phyloP scores from a whole-genome alignment of 2,797 vertebrate genomes.

The Sparus aurata region DNA sequence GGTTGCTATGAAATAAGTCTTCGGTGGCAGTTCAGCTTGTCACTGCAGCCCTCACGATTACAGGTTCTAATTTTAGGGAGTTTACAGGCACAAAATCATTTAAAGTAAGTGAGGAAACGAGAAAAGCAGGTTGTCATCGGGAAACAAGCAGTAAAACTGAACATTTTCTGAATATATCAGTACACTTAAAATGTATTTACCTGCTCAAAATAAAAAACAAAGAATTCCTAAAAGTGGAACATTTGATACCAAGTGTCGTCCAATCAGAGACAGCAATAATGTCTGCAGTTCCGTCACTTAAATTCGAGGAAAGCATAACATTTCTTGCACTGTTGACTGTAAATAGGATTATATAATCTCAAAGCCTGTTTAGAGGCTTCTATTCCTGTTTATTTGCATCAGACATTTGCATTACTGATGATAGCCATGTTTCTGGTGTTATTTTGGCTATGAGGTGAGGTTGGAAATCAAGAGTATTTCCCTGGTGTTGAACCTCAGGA shows the following conservation, averaged over 20 bases:
- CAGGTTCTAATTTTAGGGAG: constrained; percentile 32
- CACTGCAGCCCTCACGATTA: constrained; percentile 14
- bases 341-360: constrained; percentile 31
- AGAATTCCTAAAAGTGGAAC: background rate
- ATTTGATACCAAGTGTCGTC: background rate
- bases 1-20: constrained; percentile 37
- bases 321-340: constrained; percentile 8
- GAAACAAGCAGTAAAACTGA: constrained; percentile 1
- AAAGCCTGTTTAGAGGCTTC: background rate
- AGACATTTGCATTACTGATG: background rate
- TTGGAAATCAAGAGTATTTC: background rate
- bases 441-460: background rate
- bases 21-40: constrained; percentile 26
- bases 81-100: constrained; percentile 27
- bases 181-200: background rate
- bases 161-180: background rate
- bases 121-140: constrained; percentile 1
- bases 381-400: constrained; percentile 6
- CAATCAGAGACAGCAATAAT: constrained; percentile 11
- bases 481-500: background rate
- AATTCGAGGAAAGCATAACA: constrained; percentile 14
- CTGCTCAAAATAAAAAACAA: background rate
- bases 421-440: background rate
- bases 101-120: background rate
- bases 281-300: constrained; percentile 24